Evolutionary conservation across 2,113 vertebrate genomes (phyloP).

Genomic region (Poecilia latipinna): DNA sequence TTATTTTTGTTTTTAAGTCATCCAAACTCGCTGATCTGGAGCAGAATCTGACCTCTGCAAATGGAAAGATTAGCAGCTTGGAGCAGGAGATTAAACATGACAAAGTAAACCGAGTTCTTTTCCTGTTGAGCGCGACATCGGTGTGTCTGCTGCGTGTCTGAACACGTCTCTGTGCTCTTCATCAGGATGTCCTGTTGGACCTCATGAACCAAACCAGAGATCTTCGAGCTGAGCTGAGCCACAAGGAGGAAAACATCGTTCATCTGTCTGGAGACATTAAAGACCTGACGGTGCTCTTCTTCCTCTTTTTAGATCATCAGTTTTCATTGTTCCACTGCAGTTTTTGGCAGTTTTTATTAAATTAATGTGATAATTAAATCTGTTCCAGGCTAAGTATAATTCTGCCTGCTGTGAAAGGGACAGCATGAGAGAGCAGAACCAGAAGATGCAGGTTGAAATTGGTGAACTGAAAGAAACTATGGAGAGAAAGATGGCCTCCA

Average conservation of each 20-base stretch:
- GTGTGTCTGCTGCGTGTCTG: conserved; percentile 17
- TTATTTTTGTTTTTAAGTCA: conserved; percentile 70
- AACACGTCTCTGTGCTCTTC: conserved; percentile 17
- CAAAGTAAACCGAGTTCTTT: conserved; percentile 78
- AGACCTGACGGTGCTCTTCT: conserved; percentile 84
- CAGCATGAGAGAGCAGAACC: conserved; percentile 74
- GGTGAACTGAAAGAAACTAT: conserved; percentile 83
- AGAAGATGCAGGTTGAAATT: conserved; percentile 81
- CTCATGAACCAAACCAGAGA: conserved; percentile 92
- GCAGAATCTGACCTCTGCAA: conserved; percentile 77
- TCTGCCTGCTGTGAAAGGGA: conserved; percentile 83
- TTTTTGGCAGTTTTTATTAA: background rate
- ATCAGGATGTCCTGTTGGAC: conserved; percentile 87
- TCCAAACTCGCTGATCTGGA: conserved; percentile 79
- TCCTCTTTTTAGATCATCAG: background rate
- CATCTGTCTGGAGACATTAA: conserved; percentile 85
- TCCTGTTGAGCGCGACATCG: background rate
- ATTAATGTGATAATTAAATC: background rate
- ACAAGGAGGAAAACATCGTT: conserved; percentile 84
- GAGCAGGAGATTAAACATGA: conserved; percentile 87
- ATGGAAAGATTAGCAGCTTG: conserved; percentile 77
- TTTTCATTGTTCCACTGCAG: background rate
- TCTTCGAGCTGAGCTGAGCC: conserved; percentile 82
- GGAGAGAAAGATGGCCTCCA: conserved; percentile 82
- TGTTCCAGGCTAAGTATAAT: conserved; percentile 84